Evolutionary conservation across 1,140 invertebrate genomes (phyloP), one percentile per base, ranked within the genome.

Genomic region (Diuraphis noxia): DNA sequence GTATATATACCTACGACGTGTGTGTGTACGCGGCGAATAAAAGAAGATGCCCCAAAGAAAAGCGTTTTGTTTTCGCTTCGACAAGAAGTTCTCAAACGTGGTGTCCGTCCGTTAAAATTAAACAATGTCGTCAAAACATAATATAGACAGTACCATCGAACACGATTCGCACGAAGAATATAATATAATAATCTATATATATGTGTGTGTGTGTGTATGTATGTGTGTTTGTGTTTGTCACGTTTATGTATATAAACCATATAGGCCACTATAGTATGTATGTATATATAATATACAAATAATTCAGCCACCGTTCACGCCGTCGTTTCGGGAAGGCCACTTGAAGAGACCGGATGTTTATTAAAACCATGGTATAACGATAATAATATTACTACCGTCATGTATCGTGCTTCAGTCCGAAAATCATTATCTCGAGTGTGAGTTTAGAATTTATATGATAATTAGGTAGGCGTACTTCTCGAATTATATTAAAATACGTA

Each of bases 371-470:
- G n/a, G 56, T 72, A n/a, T 72, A 63, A 72, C 13, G 5, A 72
- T 72, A 3, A 56, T n/a, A 72, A n/a, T 72, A 72, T n/a, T 72
- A 72, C 34, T 72, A 72, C 56, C 56, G 56, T 72, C 30, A 17
- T 72, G 56, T 63, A 63, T 63, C 30, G 56, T 72, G 56, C 56
- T n/a, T 17, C 2, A 72, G 56, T 72, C 13, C 5, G 30, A 72
- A 72, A 72, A 72, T n/a, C 10, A 72, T n/a, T 72, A n/a, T 72
- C 10, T 72, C 4, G 56, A 72, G 56, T 72, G 56, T 72, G 56
- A 72, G n/a, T 72, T 72, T 72, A n/a, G 56, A 72, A 72, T 72
- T 72, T 72, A 72, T 72, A 72, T 72, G 56, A 72, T 72, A 72
- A 72, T 72, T 72, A 72, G 56, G 56, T 72, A 72, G 56, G 56